These are phyloP conservation scores for Trachelus iudaicus DNA, from an alignment of 2,888 invertebrate genomes.

Conservation along the genomic window DNA sequence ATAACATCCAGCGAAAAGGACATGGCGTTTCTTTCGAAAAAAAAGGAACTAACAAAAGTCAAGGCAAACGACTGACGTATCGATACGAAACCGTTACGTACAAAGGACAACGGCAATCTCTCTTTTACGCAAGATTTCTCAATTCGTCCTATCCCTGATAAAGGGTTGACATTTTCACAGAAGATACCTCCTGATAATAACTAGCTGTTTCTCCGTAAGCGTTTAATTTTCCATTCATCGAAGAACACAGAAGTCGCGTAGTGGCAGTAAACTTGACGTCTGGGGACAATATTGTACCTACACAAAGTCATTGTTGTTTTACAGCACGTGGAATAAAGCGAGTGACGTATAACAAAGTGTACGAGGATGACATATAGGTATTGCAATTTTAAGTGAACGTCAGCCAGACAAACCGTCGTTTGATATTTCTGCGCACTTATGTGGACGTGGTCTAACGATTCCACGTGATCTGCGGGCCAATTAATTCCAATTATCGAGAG, in stretches of 20 bases:
- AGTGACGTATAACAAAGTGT: background rate
- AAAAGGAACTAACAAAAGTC: too few relatives aligned
- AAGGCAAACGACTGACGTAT: background rate
- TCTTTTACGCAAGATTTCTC: background rate
- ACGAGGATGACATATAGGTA: background rate
- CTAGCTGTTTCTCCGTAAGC: background rate
- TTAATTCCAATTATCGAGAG: constrained; percentile 7
- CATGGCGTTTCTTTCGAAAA: background rate
- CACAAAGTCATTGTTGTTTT: background rate
- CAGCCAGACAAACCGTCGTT: background rate
- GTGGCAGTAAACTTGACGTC: background rate
- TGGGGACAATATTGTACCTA: background rate
- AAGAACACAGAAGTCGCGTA: background rate
- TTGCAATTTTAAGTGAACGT: background rate
- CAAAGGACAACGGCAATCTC: background rate
- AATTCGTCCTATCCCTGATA: background rate
- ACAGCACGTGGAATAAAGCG: background rate
- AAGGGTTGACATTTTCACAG: background rate
- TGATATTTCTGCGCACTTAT: background rate
- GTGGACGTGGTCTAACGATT: background rate
- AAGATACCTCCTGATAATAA: background rate
- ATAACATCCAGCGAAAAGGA: background rate
- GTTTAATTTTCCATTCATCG: background rate
- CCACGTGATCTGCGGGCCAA: background rate
- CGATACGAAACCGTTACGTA: background rate